A percentile compares a stretch with the other conserved stretches of the same genome.
These are phyloP conservation scores for Bombylius major DNA, from an alignment of 2,888 invertebrate species.

Conservation along the genomic window DNA sequence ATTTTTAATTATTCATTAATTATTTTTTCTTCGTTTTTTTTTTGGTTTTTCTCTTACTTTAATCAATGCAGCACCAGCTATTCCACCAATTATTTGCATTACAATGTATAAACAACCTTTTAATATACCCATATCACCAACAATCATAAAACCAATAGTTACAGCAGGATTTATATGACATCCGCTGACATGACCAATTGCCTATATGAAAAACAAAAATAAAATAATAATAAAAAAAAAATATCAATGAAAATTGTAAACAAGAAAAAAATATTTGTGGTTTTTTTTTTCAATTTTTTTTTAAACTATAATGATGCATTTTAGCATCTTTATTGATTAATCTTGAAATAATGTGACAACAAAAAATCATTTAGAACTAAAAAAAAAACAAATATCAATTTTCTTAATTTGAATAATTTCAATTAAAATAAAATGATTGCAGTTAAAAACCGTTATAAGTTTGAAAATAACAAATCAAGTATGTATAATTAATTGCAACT, in stretches of 20 bases:
- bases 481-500: too few species aligned
- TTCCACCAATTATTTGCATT: constrained; percentile 68
- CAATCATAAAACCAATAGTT: constrained; percentile 64
- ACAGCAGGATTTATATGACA: constrained; percentile 91
- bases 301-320: background rate
- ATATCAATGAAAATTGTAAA: too few species aligned
- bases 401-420: too few species aligned
- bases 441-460: too few species aligned
- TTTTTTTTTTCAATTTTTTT: background rate
- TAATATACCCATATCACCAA: constrained; percentile 69
- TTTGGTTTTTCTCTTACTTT: constrained; percentile 39
- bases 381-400: too few species aligned
- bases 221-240: background rate
- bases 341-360: too few species aligned
- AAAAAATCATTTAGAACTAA: too few species aligned
- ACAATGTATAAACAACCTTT: constrained; percentile 68
- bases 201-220: constrained; percentile 40
- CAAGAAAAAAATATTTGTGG: background rate
- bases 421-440: too few species aligned
- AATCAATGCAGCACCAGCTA: constrained; percentile 65
- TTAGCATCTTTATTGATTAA: background rate
- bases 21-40: too few species aligned
- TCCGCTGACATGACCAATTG: constrained; percentile 75
- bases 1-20: background rate
- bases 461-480: too few species aligned